Evolutionary conservation across 2,888 invertebrate species (phyloP).

Genomic region (Chironomus tentans): DNA sequence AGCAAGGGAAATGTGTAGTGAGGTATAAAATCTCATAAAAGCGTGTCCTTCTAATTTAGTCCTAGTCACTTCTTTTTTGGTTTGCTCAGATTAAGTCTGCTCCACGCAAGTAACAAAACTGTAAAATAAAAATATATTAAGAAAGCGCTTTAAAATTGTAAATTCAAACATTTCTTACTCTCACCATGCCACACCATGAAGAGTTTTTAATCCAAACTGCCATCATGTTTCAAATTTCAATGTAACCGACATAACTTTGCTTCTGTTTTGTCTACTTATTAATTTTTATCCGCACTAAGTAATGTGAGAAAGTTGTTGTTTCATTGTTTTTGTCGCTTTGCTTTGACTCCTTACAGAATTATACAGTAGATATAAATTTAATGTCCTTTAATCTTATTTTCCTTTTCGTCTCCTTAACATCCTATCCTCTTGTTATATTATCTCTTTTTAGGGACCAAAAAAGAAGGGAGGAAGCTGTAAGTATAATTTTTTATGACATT

Average conservation of each 20-base stretch:
- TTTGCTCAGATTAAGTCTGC: too few relatives aligned
- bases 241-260: not conserved
- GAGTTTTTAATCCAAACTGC: too few relatives aligned
- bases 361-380: not conserved
- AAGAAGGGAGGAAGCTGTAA: slow-evolving; percentile 36
- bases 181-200: too few relatives aligned
- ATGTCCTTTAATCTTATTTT: slow-evolving; percentile 19
- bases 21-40: too few relatives aligned
- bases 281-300: not conserved
- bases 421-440: not conserved
- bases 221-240: not conserved
- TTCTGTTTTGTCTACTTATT: not conserved
- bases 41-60: too few relatives aligned
- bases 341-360: slow-evolving; percentile 2
- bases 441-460: slow-evolving; percentile 27
- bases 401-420: not conserved
- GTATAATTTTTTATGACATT: slow-evolving; percentile 27
- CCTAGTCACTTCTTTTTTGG: too few relatives aligned
- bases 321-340: not conserved
- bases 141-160: too few relatives aligned
- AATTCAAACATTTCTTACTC: too few relatives aligned
- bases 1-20: too few relatives aligned
- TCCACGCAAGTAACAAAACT: too few relatives aligned
- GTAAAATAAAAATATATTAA: too few relatives aligned
- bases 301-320: slow-evolving; percentile 1